These are phyloP conservation scores for Cyprinodon tularosa DNA, from an alignment of 2,113 vertebrate species.

Conservation along the genomic window DNA sequence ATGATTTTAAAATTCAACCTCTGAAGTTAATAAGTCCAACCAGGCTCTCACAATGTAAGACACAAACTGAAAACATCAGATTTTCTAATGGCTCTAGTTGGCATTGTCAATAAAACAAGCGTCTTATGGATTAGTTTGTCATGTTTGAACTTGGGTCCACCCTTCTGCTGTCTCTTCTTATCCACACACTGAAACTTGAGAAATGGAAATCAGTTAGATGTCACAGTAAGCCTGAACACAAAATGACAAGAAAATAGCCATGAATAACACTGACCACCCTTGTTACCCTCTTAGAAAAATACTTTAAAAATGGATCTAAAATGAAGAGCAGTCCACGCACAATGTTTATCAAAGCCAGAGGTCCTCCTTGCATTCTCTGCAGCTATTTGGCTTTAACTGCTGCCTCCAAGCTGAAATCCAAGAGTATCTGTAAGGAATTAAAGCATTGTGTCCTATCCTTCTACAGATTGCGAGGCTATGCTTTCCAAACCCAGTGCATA, in stretches of 20 bases:
- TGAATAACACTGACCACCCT: slow-evolving; percentile 76
- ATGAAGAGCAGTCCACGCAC: slow-evolving; percentile 70
- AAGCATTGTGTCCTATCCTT: slow-evolving; percentile 36
- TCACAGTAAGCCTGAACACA: slow-evolving; percentile 59
- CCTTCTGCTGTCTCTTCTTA: slow-evolving; percentile 57
- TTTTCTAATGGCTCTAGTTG: slow-evolving; percentile 37
- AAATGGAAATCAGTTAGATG: slow-evolving; percentile 70
- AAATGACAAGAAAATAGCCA: slow-evolving; percentile 80
- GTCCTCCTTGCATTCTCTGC: slow-evolving; percentile 50
- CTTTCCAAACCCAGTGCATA: neutral
- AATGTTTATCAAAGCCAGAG: slow-evolving; percentile 57
- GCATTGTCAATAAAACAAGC: slow-evolving; percentile 42
- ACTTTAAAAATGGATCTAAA: slow-evolving; percentile 66
- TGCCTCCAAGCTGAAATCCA: slow-evolving; percentile 32
- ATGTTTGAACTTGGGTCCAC: slow-evolving; percentile 61
- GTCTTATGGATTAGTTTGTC: slow-evolving; percentile 52
- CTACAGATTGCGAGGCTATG: slow-evolving; percentile 14
- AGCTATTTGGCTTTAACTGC: slow-evolving; percentile 49
- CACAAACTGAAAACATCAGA: slow-evolving; percentile 21
- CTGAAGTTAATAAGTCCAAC: slow-evolving; percentile 50
- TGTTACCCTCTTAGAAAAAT: slow-evolving; percentile 74
- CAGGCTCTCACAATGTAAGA: slow-evolving; percentile 31
- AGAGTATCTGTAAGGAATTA: slow-evolving; percentile 60
- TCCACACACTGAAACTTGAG: slow-evolving; percentile 53
- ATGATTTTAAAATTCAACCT: slow-evolving; percentile 16